Evolutionary conservation across 2,888 invertebrate species (phyloP), one percentile per base, ranked within the genome.

Genomic region (Bhutanitis thaidina): DNA sequence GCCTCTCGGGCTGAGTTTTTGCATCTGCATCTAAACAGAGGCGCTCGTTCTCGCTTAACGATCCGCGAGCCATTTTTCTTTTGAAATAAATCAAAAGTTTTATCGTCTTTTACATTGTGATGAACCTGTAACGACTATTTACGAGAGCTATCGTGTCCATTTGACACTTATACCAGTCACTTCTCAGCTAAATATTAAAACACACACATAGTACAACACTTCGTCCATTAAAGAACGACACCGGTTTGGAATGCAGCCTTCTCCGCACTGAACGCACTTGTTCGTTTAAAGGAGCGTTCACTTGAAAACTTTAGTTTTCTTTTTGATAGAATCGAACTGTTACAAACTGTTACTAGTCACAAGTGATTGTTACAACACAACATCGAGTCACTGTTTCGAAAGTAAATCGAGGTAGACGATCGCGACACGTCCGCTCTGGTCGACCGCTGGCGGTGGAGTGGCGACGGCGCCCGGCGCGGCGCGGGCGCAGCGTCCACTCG

Each of bases 191-290:
- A 76, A 69, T 71, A 71, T 74, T 73, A 74, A 76, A 77, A 80
- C 77, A 77, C 77, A 77, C 77, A 82, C 80, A 74, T 73, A 76
- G 61, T 80, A 80, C 78, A 80, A 2, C 85, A 83, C 82, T 77
- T 75, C 77, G 84, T 80, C 81, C 84, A 81, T 80, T 84, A 80
- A 80, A 78, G 80, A 85, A 80, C 86, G 82, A 81, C 87, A 88
- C 86, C 80, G 85, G 86, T 80, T 84, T 74, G 87, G 88, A 88
- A 89, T 88, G 88, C 78, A 79, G 84, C 84, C 81, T 82, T 80
- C 78, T 79, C 80, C 64, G 67, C 74, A 80, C 81, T 77, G 65
- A 71, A 79, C 78, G 78, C 85, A 83, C 80, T 80, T 76, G 80
- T 77, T 68, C 69, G 69, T 63, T 69, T 61, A 63, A 56, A 62